Evolutionary conservation across 2,113 vertebrate genomes (phyloP), one percentile per base, ranked within the genome.

Genomic region (Apistogramma diplotaenia): DNA sequence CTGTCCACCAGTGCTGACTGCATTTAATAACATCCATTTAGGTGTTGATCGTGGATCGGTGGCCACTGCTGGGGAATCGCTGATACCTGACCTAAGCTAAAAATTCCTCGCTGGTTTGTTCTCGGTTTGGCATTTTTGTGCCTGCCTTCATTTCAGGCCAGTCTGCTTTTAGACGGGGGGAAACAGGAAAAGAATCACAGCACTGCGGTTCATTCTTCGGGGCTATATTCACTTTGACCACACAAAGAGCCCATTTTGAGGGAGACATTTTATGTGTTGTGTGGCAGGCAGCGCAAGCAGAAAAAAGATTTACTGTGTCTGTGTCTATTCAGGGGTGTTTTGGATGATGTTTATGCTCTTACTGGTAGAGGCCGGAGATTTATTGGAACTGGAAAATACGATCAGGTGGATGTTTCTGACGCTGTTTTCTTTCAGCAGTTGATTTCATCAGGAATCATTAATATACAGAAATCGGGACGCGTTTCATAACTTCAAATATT

Each of bases 131-230:
- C 82, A 46, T 85, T 83, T 92, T 81, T 82, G 76, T 51, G 40
- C 65, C 56, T 77, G 72, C 43, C 86, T 87, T 90, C 79, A 59
- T 89, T 86, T 87, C 65, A 79, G 83, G 82, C 81, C 84, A 89
- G 86, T 90, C 91, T 90, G 82, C 87, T 90, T 92, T 93, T 92
- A 93, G 92, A 92, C 77, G 53, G 79, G 84, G 62, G 89, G 93
- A 94, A 93, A 93, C 94, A 94, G 94, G 95, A 95, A 94, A 91
- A 89, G 87, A 91, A 87, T 82, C 88, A 89, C 89, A 88, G 89
- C 29, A 87, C 89, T 93, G 92, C 31, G 89, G 92, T 87, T 92
- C 90, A 87, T 93, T 95, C 94, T 94, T 93, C 74, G 53, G 53
- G 85, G 83, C 90, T 88, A 84, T 92, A 91, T 90, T 90, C 91